Base-by-base conservation (phyloP, 92 coral and sea anemone genomes). In the Montipora capitata region DNA sequence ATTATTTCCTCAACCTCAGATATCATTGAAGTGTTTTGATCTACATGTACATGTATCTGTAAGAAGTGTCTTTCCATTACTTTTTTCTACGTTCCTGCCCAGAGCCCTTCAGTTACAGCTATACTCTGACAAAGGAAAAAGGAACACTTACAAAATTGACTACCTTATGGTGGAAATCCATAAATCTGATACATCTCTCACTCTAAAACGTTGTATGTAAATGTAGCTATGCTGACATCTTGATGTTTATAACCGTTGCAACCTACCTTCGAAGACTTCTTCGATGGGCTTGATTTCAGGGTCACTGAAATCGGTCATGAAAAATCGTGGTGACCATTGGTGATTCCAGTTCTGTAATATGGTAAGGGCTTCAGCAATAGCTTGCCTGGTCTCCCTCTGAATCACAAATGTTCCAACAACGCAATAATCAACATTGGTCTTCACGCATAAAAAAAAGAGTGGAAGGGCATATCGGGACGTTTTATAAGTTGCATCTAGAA, bases 401-500 rank as follows among this genome's bases (percentile, higher is more conserved):
- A 81, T 67, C 1, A 93, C 81, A 52, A 93, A 93, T 2, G 85
- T 85, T 0, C 76, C 91, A 0, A 93, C 91, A 49, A 89, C 86
- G 49, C 80, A 91, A 58, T 89, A 89, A 12, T 85, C 88, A 0
- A 85, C 96, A 73, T 93, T 93, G 4, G 96, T 93, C 65, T 82
- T 93, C 15, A 93, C 94, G 0, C 79, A 91, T 7, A 93, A 66
- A 74, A 89, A 93, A 48, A 93, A 89, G 59, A 93, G 83, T 11
- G 96, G 93, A 16, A 93, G 88, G 15, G 93, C 79, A 54, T 93
- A 90, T 4, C 91, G 35, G 7, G 91, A 89, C 44, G 93, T 93
- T 42, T 74, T 78, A 76, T 93, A 85, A 2, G 96, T 93, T 7
- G 93, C 96, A 76, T 93, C 93, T 4, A 93, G 77, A 15, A 93